Evolutionary conservation across 2,113 vertebrate genomes (phyloP).

Genomic region (Zosterops japonicus): DNA sequence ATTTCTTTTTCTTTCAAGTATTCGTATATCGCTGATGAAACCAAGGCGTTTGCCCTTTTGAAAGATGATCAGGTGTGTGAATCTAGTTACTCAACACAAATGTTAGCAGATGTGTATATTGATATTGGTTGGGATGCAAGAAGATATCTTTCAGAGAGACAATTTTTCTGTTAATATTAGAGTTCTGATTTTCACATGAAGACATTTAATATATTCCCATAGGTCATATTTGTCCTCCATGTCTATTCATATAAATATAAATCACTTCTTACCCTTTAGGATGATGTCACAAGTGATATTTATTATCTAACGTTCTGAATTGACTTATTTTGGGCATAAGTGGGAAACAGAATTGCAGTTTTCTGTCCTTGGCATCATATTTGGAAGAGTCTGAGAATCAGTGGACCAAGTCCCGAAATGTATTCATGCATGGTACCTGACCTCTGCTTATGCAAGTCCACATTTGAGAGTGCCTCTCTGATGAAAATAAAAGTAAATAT

Average conservation of each 20-base stretch:
- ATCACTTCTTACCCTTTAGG: constrained; percentile 59
- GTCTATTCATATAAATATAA: constrained; percentile 54
- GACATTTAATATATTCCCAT: constrained; percentile 55
- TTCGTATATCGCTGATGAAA: neutral
- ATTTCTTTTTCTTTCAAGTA: neutral
- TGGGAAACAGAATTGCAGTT: neutral
- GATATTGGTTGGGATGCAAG: neutral
- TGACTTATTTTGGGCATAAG: neutral
- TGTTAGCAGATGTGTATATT: constrained; percentile 1
- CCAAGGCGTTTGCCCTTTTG: constrained; percentile 11
- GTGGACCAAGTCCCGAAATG: neutral
- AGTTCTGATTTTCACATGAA: constrained; percentile 20
- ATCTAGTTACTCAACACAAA: neutral
- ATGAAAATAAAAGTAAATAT: too few species aligned
- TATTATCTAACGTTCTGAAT: constrained; percentile 26
- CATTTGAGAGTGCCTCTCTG: neutral
- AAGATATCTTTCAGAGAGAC: constrained; percentile 10
- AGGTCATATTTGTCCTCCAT: constrained; percentile 47
- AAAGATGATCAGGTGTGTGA: constrained; percentile 18
- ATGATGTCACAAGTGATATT: constrained; percentile 60
- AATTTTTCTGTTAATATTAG: constrained; percentile 36
- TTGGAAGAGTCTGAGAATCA: neutral
- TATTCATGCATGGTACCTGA: neutral
- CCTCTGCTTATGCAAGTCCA: neutral
- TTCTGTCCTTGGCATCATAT: neutral